Conservation (phyloP, 2,888 invertebrate genomes). For the Neria commutata region DNA sequence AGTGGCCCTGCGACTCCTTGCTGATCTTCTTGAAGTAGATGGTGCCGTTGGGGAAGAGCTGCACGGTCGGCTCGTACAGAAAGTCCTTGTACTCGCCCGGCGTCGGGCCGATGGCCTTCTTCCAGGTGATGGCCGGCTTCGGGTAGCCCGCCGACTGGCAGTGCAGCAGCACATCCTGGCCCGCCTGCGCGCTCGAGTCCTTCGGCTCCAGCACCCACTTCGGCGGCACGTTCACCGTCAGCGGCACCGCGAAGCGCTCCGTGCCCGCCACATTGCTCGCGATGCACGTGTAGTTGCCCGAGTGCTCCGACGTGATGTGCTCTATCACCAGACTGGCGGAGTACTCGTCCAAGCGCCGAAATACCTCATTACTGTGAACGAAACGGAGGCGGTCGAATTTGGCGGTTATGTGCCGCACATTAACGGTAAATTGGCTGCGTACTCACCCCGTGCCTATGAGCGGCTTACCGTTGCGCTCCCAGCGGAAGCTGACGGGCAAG, state of each 20-base stretch:
- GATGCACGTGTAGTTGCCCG: constrained; percentile 90
- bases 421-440: background rate
- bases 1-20: constrained; percentile 88
- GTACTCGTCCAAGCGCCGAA: constrained; percentile 78
- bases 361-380: constrained; percentile 62
- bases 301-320: constrained; percentile 82
- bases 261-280: constrained; percentile 84
- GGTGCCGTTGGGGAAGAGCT: constrained; percentile 81
- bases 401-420: background rate
- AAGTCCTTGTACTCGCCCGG: constrained; percentile 85
- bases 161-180: constrained; percentile 82
- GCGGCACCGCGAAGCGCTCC: constrained; percentile 77
- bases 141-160: constrained; percentile 94
- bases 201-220: constrained; percentile 86
- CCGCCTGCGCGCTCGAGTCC: constrained; percentile 81
- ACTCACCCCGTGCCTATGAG: constrained; percentile 69
- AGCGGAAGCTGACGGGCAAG: constrained; percentile 87
- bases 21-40: constrained; percentile 81
- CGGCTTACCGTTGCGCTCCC: constrained; percentile 86
- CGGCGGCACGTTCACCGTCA: constrained; percentile 87
- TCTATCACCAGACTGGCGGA: constrained; percentile 86
- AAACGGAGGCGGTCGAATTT: background rate
- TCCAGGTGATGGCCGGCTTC: constrained; percentile 86
- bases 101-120: constrained; percentile 80
- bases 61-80: constrained; percentile 78